Percentiles rank a stretch among this genome's conserved stretches.
Conservation (phyloP, 2,113 vertebrate genomes). For the Dolichallabes microphthalmus region DNA sequence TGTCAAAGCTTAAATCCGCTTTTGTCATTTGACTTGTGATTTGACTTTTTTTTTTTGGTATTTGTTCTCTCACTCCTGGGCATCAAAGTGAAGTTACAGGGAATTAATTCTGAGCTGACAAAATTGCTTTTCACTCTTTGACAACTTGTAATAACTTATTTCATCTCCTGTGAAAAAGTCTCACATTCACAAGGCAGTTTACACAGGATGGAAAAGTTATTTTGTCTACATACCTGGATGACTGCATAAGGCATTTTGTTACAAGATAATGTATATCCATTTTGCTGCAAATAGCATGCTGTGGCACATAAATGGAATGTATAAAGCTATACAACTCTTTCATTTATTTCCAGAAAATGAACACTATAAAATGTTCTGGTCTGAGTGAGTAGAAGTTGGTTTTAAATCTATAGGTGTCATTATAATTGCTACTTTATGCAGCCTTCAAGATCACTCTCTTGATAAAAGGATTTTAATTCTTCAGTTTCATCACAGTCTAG, state of each 20-base stretch:
- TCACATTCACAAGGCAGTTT: not conserved
- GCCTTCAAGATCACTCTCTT: not conserved
- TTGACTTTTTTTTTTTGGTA: not conserved
- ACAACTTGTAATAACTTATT: not conserved
- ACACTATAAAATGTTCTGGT: not conserved
- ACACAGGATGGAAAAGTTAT: not conserved
- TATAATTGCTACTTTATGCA: not conserved
- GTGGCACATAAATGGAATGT: not conserved
- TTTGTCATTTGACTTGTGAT: not conserved
- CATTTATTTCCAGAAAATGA: not conserved
- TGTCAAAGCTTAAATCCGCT: not conserved
- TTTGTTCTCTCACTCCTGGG: not conserved
- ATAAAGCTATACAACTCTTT: not conserved
- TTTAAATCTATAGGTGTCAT: not conserved
- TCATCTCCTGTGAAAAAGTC: not conserved
- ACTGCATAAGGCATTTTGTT: not conserved
- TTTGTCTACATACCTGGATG: not conserved
- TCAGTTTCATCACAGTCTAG: not conserved
- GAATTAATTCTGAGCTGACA: not conserved
- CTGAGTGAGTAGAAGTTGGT: not conserved
- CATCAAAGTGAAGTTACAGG: not conserved
- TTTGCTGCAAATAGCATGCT: not conserved
- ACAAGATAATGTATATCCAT: not conserved
- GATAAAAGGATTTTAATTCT: not conserved
- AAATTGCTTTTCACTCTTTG: not conserved